phyloP scores from a whole-genome alignment of 1,140 invertebrate genomes.

The Antheraea mylitta region DNA sequence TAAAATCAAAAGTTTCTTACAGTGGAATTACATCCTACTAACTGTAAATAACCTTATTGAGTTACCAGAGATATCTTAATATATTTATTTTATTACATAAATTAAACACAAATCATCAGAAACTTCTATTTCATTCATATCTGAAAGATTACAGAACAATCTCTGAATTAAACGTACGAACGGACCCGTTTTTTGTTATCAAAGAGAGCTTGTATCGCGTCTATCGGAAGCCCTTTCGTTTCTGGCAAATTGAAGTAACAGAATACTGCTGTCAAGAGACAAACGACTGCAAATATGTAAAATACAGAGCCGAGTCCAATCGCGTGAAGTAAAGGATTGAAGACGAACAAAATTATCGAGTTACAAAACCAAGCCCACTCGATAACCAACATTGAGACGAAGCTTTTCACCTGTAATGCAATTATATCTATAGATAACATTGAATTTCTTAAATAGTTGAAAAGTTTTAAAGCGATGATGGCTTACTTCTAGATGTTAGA shows the following conservation, averaged over 20 bases:
- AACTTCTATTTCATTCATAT: too few species aligned
- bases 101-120: too few species aligned
- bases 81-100: not conserved
- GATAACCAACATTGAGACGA: slow-evolving; percentile 44
- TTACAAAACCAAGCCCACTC: slow-evolving; percentile 57
- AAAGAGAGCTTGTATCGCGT: slow-evolving; percentile 76
- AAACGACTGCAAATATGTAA: slow-evolving; percentile 71
- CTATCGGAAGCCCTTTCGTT: slow-evolving; percentile 82
- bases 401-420: slow-evolving; percentile 46
- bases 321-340: slow-evolving; percentile 54
- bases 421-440: too few species aligned
- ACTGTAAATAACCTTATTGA: too few species aligned
- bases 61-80: not conserved
- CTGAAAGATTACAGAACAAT: not conserved
- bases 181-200: slow-evolving; percentile 11
- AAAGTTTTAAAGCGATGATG: too few species aligned
- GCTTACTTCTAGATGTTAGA: too few species aligned
- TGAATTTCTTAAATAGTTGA: too few species aligned
- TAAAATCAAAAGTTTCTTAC: too few species aligned
- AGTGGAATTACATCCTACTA: too few species aligned
- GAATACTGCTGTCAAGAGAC: slow-evolving; percentile 74
- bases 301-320: slow-evolving; percentile 78
- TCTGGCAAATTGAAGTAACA: slow-evolving; percentile 81
- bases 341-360: slow-evolving; percentile 55
- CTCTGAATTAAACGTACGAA: not conserved